Percentiles rank a stretch among this genome's conserved stretches.
These are phyloP conservation scores for Salticus scenicus DNA, from an alignment of 2,888 invertebrate species.

Conservation along the genomic window DNA sequence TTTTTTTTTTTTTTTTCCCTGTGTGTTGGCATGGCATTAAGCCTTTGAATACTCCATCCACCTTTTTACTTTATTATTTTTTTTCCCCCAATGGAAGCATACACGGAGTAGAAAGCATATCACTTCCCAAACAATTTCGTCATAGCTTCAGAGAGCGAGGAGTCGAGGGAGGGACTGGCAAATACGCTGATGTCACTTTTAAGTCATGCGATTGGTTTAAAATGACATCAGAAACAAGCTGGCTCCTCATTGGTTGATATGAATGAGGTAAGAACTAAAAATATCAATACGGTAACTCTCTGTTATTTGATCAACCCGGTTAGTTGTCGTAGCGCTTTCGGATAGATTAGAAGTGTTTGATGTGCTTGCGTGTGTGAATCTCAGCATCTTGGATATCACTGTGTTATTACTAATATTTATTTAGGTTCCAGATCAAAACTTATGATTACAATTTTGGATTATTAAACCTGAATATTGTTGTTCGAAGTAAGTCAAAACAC, in stretches of 20 bases:
- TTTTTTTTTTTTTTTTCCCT: not conserved
- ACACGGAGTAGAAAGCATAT: not conserved
- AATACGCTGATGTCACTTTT: conserved; percentile 60
- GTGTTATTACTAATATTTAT: too few relatives aligned
- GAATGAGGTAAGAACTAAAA: conserved; percentile 65
- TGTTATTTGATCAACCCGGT: not conserved
- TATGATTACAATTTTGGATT: not conserved
- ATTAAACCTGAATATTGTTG: not conserved
- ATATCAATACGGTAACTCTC: conserved; percentile 39
- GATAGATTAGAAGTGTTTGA: conserved; percentile 42
- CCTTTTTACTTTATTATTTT: not conserved
- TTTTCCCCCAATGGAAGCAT: not conserved
- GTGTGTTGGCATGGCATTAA: too few relatives aligned
- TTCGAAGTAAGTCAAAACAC: too few relatives aligned
- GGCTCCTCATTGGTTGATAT: conserved; percentile 28
- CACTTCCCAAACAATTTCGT: conserved; percentile 44
- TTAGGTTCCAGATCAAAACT: not conserved
- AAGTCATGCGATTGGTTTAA: conserved; percentile 34
- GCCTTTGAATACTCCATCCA: not conserved
- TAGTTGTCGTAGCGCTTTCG: not conserved
- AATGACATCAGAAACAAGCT: conserved; percentile 64
- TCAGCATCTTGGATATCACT: too few relatives aligned
- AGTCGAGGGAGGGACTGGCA: conserved; percentile 36
- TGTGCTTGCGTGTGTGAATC: conserved; percentile 19
- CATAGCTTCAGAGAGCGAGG: conserved; percentile 28